phyloP scores from a whole-genome alignment of 2,888 invertebrate species.

The Nomada lathburiana region DNA sequence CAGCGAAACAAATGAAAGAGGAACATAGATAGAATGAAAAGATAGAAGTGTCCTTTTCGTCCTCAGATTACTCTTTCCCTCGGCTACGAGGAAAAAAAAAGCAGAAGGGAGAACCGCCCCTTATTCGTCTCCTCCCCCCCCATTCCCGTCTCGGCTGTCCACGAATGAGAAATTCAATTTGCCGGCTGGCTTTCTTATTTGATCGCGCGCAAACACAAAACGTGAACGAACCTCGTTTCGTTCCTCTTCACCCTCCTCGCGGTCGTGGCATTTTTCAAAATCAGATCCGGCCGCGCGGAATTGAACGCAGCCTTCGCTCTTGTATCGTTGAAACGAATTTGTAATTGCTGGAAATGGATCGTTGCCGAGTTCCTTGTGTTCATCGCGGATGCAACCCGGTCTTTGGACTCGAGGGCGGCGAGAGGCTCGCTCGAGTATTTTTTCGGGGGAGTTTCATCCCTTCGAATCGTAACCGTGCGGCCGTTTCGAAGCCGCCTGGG shows the following conservation, averaged over 20 bases:
- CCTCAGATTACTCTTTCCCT: not conserved
- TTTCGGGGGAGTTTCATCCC: not conserved
- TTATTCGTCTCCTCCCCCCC: not conserved
- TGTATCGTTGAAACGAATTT: conserved; percentile 52
- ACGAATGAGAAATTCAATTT: conserved; percentile 70
- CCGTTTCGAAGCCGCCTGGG: not conserved
- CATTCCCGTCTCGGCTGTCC: conserved; percentile 3
- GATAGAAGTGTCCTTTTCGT: not conserved
- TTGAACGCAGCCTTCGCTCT: conserved; percentile 30
- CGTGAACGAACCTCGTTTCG: conserved; percentile 16
- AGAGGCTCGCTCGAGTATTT: not conserved
- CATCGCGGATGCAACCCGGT: not conserved
- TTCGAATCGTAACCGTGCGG: not conserved
- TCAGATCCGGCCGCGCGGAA: conserved; percentile 43
- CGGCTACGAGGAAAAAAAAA: not conserved
- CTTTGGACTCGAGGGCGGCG: not conserved
- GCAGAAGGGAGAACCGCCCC: not conserved
- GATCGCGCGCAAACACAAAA: conserved; percentile 59
- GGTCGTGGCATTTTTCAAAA: conserved; percentile 63
- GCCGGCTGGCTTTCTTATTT: conserved; percentile 60
- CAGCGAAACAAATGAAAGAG: conserved; percentile 24
- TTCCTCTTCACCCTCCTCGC: conserved; percentile 14
- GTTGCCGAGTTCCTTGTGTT: not conserved
- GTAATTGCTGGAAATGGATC: conserved; percentile 48
- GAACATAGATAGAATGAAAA: conserved; percentile 1